Conservation (phyloP, 2,113 vertebrate species). For the Pampusana beccarii region DNA sequence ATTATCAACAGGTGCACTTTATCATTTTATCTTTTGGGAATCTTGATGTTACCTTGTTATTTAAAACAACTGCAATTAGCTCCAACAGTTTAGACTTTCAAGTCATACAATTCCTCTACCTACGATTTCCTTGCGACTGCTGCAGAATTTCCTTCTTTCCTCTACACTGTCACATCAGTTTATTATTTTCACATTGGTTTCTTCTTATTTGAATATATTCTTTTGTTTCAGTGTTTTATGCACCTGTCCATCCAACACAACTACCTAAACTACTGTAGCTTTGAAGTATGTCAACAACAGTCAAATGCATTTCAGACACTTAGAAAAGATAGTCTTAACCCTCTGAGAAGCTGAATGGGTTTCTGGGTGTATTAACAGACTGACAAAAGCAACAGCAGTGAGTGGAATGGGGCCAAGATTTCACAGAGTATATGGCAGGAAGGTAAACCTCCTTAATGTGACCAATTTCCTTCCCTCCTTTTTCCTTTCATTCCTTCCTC, state of each 20-base stretch:
- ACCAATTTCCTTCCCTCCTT: conserved; percentile 56
- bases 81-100: not conserved
- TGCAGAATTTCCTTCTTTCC: not conserved
- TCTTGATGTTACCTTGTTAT: not conserved
- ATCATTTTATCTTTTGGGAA: not conserved
- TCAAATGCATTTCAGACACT: not conserved
- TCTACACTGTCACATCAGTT: not conserved
- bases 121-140: not conserved
- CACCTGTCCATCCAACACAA: not conserved
- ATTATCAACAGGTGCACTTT: not conserved
- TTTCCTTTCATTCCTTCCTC: conserved; percentile 46
- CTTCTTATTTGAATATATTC: not conserved
- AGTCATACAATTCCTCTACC: not conserved
- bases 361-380: not conserved
- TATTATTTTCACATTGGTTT: not conserved
- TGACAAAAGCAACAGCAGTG: not conserved
- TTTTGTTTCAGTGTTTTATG: not conserved
- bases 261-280: not conserved
- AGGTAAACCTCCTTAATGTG: conserved; percentile 36
- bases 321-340: not conserved
- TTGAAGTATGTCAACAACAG: not conserved
- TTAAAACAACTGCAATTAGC: not conserved
- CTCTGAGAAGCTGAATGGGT: not conserved
- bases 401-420: conserved; percentile 7
- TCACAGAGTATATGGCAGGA: not conserved